Evolutionary conservation across 2,888 invertebrate genomes (phyloP), one percentile per base, ranked within the genome.

Genomic region (Xanthorhoe spadicearia): DNA sequence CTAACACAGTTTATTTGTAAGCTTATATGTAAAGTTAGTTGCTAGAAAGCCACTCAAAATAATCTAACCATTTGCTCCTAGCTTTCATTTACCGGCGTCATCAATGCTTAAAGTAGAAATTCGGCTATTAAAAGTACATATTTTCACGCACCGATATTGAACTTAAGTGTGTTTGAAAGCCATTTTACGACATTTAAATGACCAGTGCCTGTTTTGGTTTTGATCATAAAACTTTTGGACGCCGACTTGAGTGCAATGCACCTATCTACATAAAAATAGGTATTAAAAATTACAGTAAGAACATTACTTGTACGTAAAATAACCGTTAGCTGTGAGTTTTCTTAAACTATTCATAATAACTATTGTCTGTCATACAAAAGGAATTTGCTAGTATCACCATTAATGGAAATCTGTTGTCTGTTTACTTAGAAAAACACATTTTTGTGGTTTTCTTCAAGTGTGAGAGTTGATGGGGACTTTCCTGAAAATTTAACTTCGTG

Each of bases 111-210:
- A 55, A 68, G 35, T 38, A 83, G 83, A 85, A 85, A 83, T 85
- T 84, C 75, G 78, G 73, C 84, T 82, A 89, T 90, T 90, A 90
- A 89, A 87, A 82, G 69, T 82, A 86, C 83, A 89, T 89, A 87
- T 88, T 90, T 89, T 86, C 84, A 89, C 88, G 85, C 85, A 86
- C 79, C 82, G 78, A 86, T 84, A 85, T 83, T 84, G 78, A 79
- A 43, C 13, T 43, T 78, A 77, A 84, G 80, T 84, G 79, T 80
- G 77, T 86, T 84, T 83, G 87, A 89, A 89, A 84, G 80, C 83
- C 70, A 76, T 87, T 90, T 90, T 91, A 91, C 88, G 80, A 80
- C 88, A 87, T 89, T 89, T 88, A 88, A 91, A 92, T 89, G 82
- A 85, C 82, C 84, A 84, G 86, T 86, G 85, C 85, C 84, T 86